A percentile compares a stretch with the other conserved stretches of the same genome.
Conservation (phyloP, 2,113 vertebrate genomes). For the Poeciliopsis prolifica region DNA sequence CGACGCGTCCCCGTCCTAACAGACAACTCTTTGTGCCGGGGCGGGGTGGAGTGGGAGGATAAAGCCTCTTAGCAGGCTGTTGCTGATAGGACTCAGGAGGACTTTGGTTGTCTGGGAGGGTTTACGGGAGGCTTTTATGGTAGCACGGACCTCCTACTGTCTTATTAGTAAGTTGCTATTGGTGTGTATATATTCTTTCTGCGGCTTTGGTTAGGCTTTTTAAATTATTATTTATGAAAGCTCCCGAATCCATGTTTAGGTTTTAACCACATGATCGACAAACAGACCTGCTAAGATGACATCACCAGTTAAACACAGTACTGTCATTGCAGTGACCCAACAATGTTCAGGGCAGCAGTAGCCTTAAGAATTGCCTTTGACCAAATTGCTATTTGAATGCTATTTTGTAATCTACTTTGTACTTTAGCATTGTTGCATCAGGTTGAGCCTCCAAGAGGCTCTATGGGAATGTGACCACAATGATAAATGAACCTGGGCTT, state of each 20-base stretch:
- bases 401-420: background rate
- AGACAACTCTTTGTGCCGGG: slow-evolving; percentile 54
- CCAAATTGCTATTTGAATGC: slow-evolving; percentile 27
- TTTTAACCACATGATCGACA: background rate
- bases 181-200: background rate
- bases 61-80: slow-evolving; percentile 65
- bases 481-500: background rate
- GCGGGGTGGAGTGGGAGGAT: slow-evolving; percentile 30
- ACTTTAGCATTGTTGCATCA: background rate
- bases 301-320: slow-evolving; percentile 15
- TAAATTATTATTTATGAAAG: background rate
- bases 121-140: slow-evolving; percentile 15
- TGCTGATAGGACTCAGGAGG: slow-evolving; percentile 61
- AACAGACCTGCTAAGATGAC: slow-evolving; percentile 13
- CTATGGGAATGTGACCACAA: background rate
- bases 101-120: slow-evolving; percentile 34
- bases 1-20: slow-evolving; percentile 53
- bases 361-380: slow-evolving; percentile 60
- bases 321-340: slow-evolving; percentile 20
- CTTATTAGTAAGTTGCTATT: background rate
- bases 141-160: slow-evolving; percentile 13
- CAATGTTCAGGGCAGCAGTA: slow-evolving; percentile 28
- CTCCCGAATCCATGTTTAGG: background rate
- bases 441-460: background rate
- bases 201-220: background rate